Percentiles rank a stretch among this genome's conserved stretches.
phyloP scores from a whole-genome alignment of 2,888 invertebrate species.

The Aphelenchoides bicaudatus region DNA sequence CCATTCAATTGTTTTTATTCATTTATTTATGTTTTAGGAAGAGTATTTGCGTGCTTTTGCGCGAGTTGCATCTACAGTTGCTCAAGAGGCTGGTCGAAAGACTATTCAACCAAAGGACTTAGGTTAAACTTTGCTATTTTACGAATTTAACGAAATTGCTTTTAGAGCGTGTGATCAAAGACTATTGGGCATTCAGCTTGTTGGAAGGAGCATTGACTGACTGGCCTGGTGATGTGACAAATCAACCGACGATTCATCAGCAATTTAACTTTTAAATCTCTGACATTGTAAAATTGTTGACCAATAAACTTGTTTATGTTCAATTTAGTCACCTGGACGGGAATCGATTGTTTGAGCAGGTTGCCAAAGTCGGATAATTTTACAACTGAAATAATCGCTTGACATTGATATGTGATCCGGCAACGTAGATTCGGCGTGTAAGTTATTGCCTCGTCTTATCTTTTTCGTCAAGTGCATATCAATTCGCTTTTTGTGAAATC shows the following conservation, averaged over 20 bases:
- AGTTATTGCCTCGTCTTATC: too few species aligned
- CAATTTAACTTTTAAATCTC: neutral
- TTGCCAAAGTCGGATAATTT: too few species aligned
- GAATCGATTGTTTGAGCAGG: too few species aligned
- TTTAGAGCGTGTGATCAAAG: slow-evolving; percentile 42
- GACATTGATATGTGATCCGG: too few species aligned
- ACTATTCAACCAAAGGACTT: slow-evolving; percentile 46
- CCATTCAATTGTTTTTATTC: too few species aligned
- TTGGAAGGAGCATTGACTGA: slow-evolving; percentile 48
- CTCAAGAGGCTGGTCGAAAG: slow-evolving; percentile 44
- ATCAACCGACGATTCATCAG: slow-evolving; percentile 2
- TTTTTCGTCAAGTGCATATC: too few species aligned
- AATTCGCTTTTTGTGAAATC: too few species aligned
- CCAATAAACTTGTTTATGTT: too few species aligned
- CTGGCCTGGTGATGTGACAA: slow-evolving; percentile 40
- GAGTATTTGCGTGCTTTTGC: slow-evolving; percentile 40
- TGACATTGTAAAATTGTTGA: too few species aligned
- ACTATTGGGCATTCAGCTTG: slow-evolving; percentile 38
- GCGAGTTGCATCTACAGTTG: slow-evolving; percentile 36
- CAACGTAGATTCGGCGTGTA: too few species aligned
- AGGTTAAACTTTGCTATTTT: slow-evolving; percentile 28
- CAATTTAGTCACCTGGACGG: too few species aligned
- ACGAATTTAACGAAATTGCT: neutral
- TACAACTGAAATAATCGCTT: too few species aligned
- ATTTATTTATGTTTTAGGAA: slow-evolving; percentile 34